Conservation (phyloP, 2,797 vertebrate species). For the Aeoliscus strigatus region DNA sequence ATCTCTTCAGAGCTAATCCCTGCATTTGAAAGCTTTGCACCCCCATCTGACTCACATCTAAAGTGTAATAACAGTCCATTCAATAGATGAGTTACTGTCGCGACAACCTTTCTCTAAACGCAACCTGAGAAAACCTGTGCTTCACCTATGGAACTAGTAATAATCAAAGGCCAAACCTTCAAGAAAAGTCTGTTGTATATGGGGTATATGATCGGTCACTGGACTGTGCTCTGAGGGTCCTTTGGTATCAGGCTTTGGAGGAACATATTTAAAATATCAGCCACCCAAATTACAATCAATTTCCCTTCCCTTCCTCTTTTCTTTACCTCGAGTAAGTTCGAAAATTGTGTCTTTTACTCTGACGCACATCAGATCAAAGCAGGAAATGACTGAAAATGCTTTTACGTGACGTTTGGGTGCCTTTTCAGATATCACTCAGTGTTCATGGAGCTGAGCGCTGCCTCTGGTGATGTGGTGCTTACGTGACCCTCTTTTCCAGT, state of each 20-base stretch:
- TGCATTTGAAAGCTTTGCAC: too few relatives aligned
- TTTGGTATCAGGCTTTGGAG: constrained; percentile 11
- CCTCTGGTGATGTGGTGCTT: constrained; percentile 19
- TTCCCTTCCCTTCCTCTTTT: constrained; percentile 14
- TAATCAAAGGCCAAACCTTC: too few relatives aligned
- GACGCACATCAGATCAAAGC: constrained; percentile 35
- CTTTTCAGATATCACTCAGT: constrained; percentile 25
- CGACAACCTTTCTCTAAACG: too few relatives aligned
- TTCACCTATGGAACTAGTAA: too few relatives aligned
- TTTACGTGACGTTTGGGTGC: constrained; percentile 17
- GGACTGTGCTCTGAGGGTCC: too few relatives aligned
- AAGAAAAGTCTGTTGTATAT: too few relatives aligned
- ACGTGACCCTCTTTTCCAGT: constrained; percentile 23
- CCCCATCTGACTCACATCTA: too few relatives aligned
- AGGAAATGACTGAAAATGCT: constrained; percentile 25
- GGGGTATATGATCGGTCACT: too few relatives aligned
- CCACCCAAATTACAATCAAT: constrained; percentile 12
- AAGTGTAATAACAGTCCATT: too few relatives aligned
- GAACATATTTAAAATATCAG: constrained; percentile 4
- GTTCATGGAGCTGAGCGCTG: constrained; percentile 15
- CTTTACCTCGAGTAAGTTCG: constrained; percentile 20
- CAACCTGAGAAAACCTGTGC: too few relatives aligned
- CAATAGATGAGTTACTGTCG: too few relatives aligned
- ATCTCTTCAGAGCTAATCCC: too few relatives aligned
- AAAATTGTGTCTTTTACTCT: constrained; percentile 34